phyloP scores from a whole-genome alignment of 2,797 vertebrate genomes.

The Microtus obscurus region DNA sequence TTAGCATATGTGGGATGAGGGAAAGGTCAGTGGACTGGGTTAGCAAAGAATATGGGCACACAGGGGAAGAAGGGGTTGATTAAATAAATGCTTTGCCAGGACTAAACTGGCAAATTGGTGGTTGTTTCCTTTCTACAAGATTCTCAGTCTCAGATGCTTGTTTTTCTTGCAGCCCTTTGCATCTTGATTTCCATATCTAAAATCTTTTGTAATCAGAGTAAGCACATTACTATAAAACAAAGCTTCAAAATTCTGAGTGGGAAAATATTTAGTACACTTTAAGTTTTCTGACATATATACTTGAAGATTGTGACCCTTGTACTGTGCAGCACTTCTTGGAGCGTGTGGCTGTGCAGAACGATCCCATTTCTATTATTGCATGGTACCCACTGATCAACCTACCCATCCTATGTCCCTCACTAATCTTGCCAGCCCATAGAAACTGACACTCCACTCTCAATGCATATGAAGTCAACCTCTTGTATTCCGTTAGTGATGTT shows the following conservation, averaged over 20 bases:
- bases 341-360: neutral
- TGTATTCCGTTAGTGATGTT: neutral
- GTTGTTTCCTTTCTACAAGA: neutral
- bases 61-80: neutral
- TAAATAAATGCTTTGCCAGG: neutral
- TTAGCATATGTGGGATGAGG: neutral
- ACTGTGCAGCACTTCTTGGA: neutral
- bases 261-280: neutral
- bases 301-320: neutral
- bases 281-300: neutral
- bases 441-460: neutral
- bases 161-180: neutral
- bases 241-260: neutral
- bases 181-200: neutral
- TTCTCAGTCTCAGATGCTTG: neutral
- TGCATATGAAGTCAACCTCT: neutral
- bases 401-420: too few relatives aligned
- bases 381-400: neutral
- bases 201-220: neutral
- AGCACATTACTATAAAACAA: neutral
- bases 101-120: neutral
- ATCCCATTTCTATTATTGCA: neutral
- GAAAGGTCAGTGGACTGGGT: fast-evolving
- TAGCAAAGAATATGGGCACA: neutral
- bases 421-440: neutral